Conservation (phyloP, 2,113 vertebrate species). For the Gyps fulvus region DNA sequence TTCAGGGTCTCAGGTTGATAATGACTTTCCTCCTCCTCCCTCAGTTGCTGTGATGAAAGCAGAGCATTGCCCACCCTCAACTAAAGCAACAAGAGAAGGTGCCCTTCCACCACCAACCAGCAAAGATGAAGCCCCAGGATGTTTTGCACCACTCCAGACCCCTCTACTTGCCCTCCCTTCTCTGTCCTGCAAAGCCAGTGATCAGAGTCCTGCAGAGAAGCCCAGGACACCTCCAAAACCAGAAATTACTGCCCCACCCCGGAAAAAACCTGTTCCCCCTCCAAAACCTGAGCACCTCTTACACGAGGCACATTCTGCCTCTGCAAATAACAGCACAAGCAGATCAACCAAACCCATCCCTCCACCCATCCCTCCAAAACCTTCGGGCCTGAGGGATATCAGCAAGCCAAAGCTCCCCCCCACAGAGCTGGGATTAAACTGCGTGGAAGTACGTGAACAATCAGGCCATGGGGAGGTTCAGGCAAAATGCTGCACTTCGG, state of each 20-base stretch:
- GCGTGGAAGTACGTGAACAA: neutral
- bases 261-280: slow-evolving; percentile 66
- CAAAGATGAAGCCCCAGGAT: slow-evolving; percentile 63
- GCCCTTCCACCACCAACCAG: neutral
- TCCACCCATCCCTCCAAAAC: neutral
- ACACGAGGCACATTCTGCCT: neutral
- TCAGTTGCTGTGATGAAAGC: slow-evolving; percentile 73
- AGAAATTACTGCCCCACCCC: slow-evolving; percentile 40
- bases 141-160: slow-evolving; percentile 40
- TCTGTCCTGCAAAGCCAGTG: slow-evolving; percentile 35
- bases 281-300: slow-evolving; percentile 70
- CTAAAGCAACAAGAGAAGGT: slow-evolving; percentile 37
- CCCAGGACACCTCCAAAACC: slow-evolving; percentile 71
- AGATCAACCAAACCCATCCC: neutral
- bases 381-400: neutral
- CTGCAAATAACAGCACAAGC: neutral
- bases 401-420: neutral
- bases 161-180: neutral
- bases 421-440: neutral
- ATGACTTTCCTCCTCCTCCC: slow-evolving; percentile 78
- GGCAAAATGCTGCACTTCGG: neutral
- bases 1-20: slow-evolving; percentile 57
- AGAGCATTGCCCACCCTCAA: slow-evolving; percentile 37
- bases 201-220: slow-evolving; percentile 60
- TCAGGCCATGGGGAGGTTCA: neutral